These are phyloP conservation scores for Brenthis hecate DNA, from an alignment of 2,888 invertebrate genomes.

Conservation along the genomic window DNA sequence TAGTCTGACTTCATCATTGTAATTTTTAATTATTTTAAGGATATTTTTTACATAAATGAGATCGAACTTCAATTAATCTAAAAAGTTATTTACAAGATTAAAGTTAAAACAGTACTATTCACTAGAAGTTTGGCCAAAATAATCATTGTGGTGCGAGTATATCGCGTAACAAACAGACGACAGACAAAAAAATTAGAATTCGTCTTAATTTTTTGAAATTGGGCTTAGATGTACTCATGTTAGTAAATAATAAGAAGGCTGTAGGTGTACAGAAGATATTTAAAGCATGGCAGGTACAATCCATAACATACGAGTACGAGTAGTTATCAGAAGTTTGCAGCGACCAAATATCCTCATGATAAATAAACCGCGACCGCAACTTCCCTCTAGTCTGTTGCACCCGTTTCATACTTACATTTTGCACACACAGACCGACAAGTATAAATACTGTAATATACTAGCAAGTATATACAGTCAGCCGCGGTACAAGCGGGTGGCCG, in stretches of 20 bases:
- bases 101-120: too few species aligned
- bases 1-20: too few species aligned
- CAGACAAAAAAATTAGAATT: too few species aligned
- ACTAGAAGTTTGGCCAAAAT: too few species aligned
- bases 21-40: too few species aligned
- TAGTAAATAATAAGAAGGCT: not conserved
- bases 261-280: not conserved
- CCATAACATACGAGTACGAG: not conserved
- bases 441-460: slow-evolving; percentile 9
- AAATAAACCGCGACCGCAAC: slow-evolving; percentile 8
- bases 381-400: slow-evolving; percentile 23
- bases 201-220: too few species aligned
- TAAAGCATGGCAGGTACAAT: not conserved
- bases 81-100: too few species aligned
- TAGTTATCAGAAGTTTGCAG: slow-evolving; percentile 6
- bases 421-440: not conserved
- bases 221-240: too few species aligned
- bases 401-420: slow-evolving; percentile 3
- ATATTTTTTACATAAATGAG: too few species aligned
- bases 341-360: slow-evolving; percentile 31
- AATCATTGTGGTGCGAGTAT: too few species aligned
- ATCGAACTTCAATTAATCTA: too few species aligned
- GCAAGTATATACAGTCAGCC: slow-evolving; percentile 35
- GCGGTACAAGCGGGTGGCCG: slow-evolving; percentile 40
- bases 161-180: too few species aligned